Base-by-base conservation (phyloP, 2,888 invertebrate species). In the Mesochorus sp. region DNA sequence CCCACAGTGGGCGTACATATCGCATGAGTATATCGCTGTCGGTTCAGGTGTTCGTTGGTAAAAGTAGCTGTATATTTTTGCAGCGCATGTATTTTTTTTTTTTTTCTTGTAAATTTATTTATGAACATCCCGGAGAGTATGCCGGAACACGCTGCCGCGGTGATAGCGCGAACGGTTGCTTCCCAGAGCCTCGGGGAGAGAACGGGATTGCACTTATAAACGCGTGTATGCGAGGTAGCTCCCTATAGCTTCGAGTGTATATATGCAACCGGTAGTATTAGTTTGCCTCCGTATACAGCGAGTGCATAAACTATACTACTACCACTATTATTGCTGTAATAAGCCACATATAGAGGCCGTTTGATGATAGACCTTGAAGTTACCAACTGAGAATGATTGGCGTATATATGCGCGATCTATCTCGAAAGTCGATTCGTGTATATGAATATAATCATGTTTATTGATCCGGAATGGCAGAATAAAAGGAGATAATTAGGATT, bases 1-100 rank as follows among this genome's bases (percentile, higher is more conserved):
- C n/a, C n/a, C n/a, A n/a, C n/a, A n/a, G 39, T 61, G 61, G 59
- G 70, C 61, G 70, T 71, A 68, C 4, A 55, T 44, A 68, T 68
- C 44, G 47, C 17, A 19, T 19, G 44, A n/a, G 24, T 68, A 57
- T 57, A 57, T 68, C 68, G 34, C 57, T 57, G 70, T 61, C 59
- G 51, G 70, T 71, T 71, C 59, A 71, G 70, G 70, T 71, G 70
- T 42, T 61, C 61, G 51, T 42, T 39, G 37, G 14, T 42, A 12
- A 24, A 39, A 44, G 5, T 49, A n/a, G n/a, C 10, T 31, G 10
- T 31, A 31, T 0, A 31, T 5, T 14, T 42, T 42, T 42, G 17
- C 42, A 42, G 8, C 10, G 34, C n/a, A 10, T 34, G 1, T 34
- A 5, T 34, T 34, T 34, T 4, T 34, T 4, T 34, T 34, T 34